phyloP scores from a whole-genome alignment of 35 echinoderm and acorn worm genomes.

The Chiridota heheva region DNA sequence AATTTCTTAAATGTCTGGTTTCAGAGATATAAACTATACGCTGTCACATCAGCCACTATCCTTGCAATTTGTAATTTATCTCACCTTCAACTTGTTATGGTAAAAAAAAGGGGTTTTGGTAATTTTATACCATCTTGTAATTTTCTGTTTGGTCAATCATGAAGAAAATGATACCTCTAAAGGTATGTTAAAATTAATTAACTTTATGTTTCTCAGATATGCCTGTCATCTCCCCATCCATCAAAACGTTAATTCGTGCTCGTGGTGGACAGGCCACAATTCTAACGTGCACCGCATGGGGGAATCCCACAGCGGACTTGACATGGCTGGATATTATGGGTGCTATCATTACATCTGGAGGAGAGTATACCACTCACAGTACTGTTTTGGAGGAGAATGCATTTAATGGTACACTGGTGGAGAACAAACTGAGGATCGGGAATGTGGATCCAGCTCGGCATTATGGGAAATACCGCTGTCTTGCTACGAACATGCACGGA shows the following conservation, averaged over 20 bases:
- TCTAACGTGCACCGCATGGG: slow-evolving; percentile 21
- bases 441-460: slow-evolving; percentile 23
- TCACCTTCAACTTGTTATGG: too few species aligned
- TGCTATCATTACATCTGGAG: neutral
- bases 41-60: too few species aligned
- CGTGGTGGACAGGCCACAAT: slow-evolving; percentile 12
- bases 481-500: slow-evolving; percentile 13
- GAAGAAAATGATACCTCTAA: too few species aligned
- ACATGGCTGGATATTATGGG: slow-evolving; percentile 13
- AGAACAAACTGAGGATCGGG: slow-evolving; percentile 8
- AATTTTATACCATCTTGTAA: too few species aligned
- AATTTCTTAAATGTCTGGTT: too few species aligned
- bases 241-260: slow-evolving; percentile 22
- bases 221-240: slow-evolving; percentile 16
- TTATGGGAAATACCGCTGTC: slow-evolving; percentile 21
- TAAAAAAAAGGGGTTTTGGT: too few species aligned
- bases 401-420: slow-evolving; percentile 26
- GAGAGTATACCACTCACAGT: slow-evolving; percentile 1
- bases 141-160: too few species aligned
- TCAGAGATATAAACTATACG: too few species aligned
- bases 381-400: slow-evolving; percentile 4
- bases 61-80: too few species aligned
- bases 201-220: neutral
- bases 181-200: too few species aligned
- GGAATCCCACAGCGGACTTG: slow-evolving; percentile 26